Conservation (phyloP, 2,797 vertebrate genomes). For the Arnoldichthys spilopterus region DNA sequence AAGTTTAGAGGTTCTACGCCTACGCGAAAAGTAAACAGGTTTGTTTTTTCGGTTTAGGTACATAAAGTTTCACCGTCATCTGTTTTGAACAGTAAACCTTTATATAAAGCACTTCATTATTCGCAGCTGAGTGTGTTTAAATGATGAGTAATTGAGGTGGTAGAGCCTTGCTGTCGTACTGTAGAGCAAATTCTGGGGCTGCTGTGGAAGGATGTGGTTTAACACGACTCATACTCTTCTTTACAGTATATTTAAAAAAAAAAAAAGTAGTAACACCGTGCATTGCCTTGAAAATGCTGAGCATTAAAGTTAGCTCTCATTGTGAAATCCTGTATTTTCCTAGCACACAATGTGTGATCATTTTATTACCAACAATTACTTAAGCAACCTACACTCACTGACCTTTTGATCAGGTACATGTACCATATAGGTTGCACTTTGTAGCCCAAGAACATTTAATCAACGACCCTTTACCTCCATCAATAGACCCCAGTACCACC, state of each 20-base stretch:
- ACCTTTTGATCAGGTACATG: not conserved
- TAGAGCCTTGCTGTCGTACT: not conserved
- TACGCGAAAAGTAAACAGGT: not conserved
- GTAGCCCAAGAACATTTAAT: no score
- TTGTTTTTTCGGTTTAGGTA: not conserved
- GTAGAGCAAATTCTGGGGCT: slow-evolving; percentile 2
- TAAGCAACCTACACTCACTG: not conserved
- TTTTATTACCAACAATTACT: not conserved
- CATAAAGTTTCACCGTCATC: not conserved
- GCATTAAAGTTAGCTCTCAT: not conserved
- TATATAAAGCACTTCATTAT: not conserved
- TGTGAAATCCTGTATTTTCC: not conserved
- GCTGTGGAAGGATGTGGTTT: slow-evolving; percentile 16
- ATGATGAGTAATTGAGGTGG: not conserved
- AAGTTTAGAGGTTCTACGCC: not conserved
- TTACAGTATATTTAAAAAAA: not conserved
- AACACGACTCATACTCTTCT: not conserved
- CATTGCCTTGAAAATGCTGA: not conserved
- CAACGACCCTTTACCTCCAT: no score
- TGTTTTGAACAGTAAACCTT: slow-evolving; percentile 20
- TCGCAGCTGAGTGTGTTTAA: slow-evolving; percentile 1
- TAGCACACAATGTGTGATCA: not conserved
- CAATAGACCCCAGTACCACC: no score
- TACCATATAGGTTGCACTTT: not conserved
- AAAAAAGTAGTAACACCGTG: not conserved